Evolutionary conservation across 2,888 invertebrate genomes (phyloP).

Genomic region (Leuctra nigra): DNA sequence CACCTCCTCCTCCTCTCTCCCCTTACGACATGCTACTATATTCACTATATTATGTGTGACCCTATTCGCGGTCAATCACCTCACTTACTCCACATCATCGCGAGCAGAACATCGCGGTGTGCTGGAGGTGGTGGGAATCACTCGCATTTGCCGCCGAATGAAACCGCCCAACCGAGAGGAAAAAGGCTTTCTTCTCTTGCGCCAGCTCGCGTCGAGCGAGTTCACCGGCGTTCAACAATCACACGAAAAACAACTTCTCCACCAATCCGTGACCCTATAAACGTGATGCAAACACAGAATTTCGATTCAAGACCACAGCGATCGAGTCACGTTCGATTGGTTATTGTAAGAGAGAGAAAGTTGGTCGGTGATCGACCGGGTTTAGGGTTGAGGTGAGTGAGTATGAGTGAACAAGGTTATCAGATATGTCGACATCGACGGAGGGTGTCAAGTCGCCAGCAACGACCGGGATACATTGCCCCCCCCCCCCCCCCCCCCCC

Average conservation of each 20-base stretch:
- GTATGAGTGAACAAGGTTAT: conserved; percentile 21
- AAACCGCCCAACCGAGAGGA: background rate
- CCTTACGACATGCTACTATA: background rate
- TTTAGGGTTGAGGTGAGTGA: background rate
- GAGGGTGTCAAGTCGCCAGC: too few species aligned
- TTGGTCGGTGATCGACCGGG: too few species aligned
- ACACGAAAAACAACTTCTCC: too few species aligned
- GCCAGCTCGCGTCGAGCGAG: too few species aligned
- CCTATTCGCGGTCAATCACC: conserved; percentile 20
- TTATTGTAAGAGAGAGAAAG: background rate
- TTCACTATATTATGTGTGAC: conserved; percentile 13
- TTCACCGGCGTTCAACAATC: too few species aligned
- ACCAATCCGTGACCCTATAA: background rate
- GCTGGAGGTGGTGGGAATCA: too few species aligned
- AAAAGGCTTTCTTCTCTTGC: conserved; percentile 22
- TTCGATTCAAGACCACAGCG: conserved; percentile 11
- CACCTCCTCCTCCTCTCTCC: background rate
- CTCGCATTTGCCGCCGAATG: background rate
- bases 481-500: too few species aligned
- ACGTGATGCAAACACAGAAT: background rate
- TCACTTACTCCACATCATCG: background rate
- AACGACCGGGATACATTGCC: too few species aligned
- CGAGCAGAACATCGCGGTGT: conserved; percentile 15
- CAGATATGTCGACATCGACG: too few species aligned
- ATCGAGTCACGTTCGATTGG: background rate